Percentiles rank a stretch among this genome's conserved stretches.
phyloP scores from a whole-genome alignment of 2,797 vertebrate genomes.

The Sebastes iracundus region DNA sequence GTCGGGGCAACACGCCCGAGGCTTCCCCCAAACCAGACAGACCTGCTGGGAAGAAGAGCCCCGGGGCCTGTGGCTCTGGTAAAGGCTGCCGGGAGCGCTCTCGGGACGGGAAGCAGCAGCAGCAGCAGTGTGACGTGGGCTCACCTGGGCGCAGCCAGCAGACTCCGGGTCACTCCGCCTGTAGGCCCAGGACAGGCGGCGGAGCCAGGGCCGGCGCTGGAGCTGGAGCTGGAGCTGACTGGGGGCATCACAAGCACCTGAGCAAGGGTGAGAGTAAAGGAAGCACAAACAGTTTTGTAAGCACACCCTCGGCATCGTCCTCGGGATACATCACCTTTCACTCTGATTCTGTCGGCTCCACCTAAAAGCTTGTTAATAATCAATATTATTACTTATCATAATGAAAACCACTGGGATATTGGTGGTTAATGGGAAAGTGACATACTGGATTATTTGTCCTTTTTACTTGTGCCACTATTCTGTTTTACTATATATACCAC shows the following conservation, averaged over 20 bases:
- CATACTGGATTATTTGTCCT: conserved; percentile 29
- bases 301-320: conserved; percentile 85
- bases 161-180: conserved; percentile 50
- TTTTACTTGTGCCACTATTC: conserved; percentile 53
- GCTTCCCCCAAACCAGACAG: conserved; percentile 62
- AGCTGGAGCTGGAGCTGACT: conserved; percentile 51
- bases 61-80: conserved; percentile 55
- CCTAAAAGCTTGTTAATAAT: conserved; percentile 66
- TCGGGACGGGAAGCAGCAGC: conserved; percentile 45
- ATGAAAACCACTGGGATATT: conserved; percentile 20
- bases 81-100: conserved; percentile 51
- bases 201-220: conserved; percentile 28
- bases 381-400: conserved; percentile 41
- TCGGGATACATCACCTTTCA: conserved; percentile 88
- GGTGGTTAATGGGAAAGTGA: conserved; percentile 17
- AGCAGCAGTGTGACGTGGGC: conserved; percentile 39
- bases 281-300: conserved; percentile 91
- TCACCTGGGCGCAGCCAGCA: conserved; percentile 53
- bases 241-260: conserved; percentile 80
- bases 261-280: conserved; percentile 80
- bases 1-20: conserved; percentile 58
- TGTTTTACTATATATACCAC: conserved; percentile 41
- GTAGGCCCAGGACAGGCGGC: conserved; percentile 71
- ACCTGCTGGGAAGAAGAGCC: conserved; percentile 40
- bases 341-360: conserved; percentile 89